Conservation (phyloP, 2,797 vertebrate genomes). For the Meriones psammophilus region DNA sequence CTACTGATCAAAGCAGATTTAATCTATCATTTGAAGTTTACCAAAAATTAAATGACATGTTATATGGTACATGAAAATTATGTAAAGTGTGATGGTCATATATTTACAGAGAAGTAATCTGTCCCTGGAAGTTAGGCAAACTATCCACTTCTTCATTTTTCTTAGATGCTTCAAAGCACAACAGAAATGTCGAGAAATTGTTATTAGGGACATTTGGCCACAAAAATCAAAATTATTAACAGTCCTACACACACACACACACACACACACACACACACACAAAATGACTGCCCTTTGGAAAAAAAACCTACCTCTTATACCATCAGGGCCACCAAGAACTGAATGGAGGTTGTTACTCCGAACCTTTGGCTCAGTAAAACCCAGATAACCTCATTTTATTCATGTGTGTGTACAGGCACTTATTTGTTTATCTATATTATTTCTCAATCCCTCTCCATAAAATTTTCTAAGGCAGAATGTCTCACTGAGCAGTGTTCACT, state of each 20-base stretch:
- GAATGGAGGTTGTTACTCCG: background rate
- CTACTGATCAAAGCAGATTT: background rate
- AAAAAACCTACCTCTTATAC: background rate
- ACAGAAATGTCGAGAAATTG: background rate
- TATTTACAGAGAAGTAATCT: background rate
- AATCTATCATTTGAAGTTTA: background rate
- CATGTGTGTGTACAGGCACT: too few species aligned
- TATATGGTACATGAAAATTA: background rate
- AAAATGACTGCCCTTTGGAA: fast-evolving
- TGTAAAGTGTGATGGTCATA: background rate
- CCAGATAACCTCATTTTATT: background rate
- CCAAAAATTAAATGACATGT: background rate
- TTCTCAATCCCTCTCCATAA: too few species aligned
- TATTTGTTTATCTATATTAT: too few species aligned
- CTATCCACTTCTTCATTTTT: fast-evolving
- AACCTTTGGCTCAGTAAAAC: background rate
- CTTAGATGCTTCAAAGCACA: background rate
- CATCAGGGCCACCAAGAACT: background rate
- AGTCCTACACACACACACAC: fast-evolving
- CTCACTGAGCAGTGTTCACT: too few species aligned
- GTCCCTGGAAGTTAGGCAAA: background rate
- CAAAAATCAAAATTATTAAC: background rate
- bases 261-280: too few species aligned
- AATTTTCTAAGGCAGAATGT: too few species aligned
- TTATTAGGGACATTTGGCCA: background rate